Conservation (phyloP, 2,888 invertebrate genomes). For the Sesia bembeciformis region DNA sequence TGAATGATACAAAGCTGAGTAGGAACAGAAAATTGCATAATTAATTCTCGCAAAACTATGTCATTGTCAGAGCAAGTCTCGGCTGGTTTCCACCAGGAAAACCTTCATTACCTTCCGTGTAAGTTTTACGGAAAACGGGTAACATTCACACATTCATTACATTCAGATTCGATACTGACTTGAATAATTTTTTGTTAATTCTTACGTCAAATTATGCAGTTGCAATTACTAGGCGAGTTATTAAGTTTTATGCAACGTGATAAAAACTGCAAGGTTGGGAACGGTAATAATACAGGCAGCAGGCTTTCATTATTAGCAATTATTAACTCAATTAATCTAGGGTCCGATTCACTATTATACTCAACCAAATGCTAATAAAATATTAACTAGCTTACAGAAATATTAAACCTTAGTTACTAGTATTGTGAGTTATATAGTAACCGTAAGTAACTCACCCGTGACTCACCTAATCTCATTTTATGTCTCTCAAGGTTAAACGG, state of each 20-base stretch:
- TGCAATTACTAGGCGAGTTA: neutral
- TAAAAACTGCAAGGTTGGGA: constrained; percentile 17
- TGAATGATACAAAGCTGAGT: neutral
- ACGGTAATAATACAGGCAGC: constrained; percentile 10
- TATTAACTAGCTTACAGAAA: neutral
- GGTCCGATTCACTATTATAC: neutral
- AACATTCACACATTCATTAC: neutral
- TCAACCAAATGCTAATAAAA: neutral
- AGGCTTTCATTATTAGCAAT: constrained; percentile 7
- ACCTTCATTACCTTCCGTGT: constrained; percentile 32
- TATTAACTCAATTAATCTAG: constrained; percentile 1
- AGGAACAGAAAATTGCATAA: neutral
- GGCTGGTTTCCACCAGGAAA: constrained; percentile 33
- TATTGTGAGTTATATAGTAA: too few relatives aligned
- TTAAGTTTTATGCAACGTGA: neutral
- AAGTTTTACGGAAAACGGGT: constrained; percentile 25
- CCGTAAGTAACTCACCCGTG: too few relatives aligned
- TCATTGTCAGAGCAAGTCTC: constrained; percentile 10
- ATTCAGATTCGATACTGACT: neutral
- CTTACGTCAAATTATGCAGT: neutral
- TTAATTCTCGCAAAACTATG: constrained; percentile 8
- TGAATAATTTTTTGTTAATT: neutral
- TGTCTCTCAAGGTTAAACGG: too few relatives aligned
- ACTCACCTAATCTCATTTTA: too few relatives aligned
- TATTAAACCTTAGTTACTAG: neutral